phyloP scores from a whole-genome alignment of 2,888 invertebrate species.

The Steinernema scapterisci region DNA sequence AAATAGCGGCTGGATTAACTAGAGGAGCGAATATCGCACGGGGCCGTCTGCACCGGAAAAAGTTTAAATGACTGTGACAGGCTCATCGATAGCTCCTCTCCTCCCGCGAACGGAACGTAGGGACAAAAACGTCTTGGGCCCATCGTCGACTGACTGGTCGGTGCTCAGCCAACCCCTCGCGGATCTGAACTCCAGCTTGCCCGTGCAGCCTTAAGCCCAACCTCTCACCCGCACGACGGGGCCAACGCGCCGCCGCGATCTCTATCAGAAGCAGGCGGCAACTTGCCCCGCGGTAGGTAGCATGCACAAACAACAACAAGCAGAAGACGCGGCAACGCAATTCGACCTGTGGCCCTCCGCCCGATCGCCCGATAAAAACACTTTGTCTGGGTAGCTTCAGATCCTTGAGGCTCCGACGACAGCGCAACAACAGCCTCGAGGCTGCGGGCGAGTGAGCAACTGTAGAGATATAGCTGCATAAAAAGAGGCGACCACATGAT shows the following conservation, averaged over 20 bases:
- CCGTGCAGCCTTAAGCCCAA: not conserved
- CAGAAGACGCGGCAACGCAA: not conserved
- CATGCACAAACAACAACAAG: conserved; percentile 31
- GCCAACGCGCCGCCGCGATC: not conserved
- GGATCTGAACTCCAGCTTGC: not conserved
- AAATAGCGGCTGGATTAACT: not conserved
- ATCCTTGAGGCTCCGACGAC: not conserved
- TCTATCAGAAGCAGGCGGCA: conserved; percentile 17
- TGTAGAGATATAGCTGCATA: not conserved
- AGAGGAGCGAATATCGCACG: not conserved
- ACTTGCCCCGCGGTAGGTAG: not conserved
- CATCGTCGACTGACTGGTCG: not conserved
- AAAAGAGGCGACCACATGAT: not conserved
- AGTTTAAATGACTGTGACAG: conserved; percentile 20
- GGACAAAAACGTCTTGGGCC: conserved; percentile 8
- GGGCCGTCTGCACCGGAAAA: conserved; percentile 3
- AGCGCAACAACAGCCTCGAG: not conserved
- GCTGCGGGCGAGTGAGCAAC: not conserved
- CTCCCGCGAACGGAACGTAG: not conserved
- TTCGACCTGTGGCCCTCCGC: conserved; percentile 16
- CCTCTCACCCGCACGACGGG: not conserved
- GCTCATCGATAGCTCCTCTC: not conserved
- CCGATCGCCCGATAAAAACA: conserved; percentile 17
- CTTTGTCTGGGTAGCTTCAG: not conserved
- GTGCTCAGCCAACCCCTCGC: not conserved